Conservation (phyloP, 2,888 invertebrate species). For the Aproaerema taeniolella region DNA sequence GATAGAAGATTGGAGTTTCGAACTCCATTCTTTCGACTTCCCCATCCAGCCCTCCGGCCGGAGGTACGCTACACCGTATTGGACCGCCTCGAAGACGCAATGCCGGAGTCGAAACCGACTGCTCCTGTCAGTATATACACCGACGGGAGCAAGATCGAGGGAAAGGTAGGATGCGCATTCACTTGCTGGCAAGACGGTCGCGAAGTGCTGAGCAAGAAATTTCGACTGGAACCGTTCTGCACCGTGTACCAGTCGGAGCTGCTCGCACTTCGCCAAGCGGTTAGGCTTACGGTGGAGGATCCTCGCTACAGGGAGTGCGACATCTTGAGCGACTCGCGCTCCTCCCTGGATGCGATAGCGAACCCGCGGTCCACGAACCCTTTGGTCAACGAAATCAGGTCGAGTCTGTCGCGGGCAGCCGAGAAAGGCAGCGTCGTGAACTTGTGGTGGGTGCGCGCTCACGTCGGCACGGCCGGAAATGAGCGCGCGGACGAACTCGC, state of each 20-base stretch:
- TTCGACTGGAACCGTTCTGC: slow-evolving; percentile 1
- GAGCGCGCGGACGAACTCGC: slow-evolving; percentile 12
- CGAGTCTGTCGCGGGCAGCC: not conserved
- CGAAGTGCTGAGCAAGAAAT: not conserved
- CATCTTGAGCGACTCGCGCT: not conserved
- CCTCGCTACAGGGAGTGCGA: not conserved
- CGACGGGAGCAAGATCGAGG: slow-evolving; percentile 19
- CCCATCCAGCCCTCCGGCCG: slow-evolving; percentile 7
- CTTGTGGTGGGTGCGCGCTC: not conserved
- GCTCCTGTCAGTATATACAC: slow-evolving; percentile 10
- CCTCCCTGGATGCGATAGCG: slow-evolving; percentile 4
- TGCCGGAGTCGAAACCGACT: not conserved
- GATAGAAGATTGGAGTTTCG: slow-evolving; percentile 2
- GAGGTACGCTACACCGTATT: slow-evolving; percentile 1
- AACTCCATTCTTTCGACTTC: no score
- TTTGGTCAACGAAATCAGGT: not conserved
- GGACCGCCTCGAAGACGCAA: not conserved
- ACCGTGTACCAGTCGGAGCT: slow-evolving; percentile 9
- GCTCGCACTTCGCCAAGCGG: not conserved
- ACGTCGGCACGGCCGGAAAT: not conserved
- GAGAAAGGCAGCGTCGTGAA: not conserved
- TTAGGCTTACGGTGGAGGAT: not conserved
- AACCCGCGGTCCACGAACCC: not conserved
- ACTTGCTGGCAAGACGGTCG: not conserved
- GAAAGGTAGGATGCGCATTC: slow-evolving; percentile 11